Evolutionary conservation across 2,888 invertebrate species (phyloP).

Genomic region (Tenodera sinensis): DNA sequence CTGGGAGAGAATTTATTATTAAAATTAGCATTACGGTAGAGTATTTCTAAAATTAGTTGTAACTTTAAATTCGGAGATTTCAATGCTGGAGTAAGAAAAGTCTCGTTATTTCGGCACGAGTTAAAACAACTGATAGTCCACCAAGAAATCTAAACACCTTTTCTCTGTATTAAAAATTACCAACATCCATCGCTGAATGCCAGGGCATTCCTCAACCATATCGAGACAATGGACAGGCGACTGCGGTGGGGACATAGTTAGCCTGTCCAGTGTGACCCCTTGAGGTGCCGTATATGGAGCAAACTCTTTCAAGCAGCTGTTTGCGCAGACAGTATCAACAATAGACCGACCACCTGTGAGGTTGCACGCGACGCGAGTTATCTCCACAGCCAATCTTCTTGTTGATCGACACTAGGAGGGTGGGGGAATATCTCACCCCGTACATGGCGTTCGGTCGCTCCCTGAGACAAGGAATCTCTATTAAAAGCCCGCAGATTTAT

Average conservation of each 20-base stretch:
- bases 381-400: neutral
- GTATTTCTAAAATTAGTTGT: no score
- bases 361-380: neutral
- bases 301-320: neutral
- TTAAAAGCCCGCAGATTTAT: conserved; percentile 3
- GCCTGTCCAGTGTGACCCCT: neutral
- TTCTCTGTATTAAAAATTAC: neutral
- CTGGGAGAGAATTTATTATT: no score
- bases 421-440: neutral
- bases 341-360: conserved; percentile 7
- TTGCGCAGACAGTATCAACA: conserved; percentile 1
- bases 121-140: neutral
- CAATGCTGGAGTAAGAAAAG: neutral
- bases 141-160: neutral
- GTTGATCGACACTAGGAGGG: neutral
- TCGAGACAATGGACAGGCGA: neutral
- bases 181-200: neutral
- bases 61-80: neutral
- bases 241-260: neutral
- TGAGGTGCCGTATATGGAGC: conserved; percentile 10
- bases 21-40: no score
- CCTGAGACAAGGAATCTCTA: conserved; percentile 3
- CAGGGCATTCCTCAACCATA: neutral
- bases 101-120: neutral
- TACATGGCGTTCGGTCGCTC: neutral